Evolutionary conservation across 2,113 vertebrate species (phyloP).

Genomic region (Eudyptes chrysolophus): DNA sequence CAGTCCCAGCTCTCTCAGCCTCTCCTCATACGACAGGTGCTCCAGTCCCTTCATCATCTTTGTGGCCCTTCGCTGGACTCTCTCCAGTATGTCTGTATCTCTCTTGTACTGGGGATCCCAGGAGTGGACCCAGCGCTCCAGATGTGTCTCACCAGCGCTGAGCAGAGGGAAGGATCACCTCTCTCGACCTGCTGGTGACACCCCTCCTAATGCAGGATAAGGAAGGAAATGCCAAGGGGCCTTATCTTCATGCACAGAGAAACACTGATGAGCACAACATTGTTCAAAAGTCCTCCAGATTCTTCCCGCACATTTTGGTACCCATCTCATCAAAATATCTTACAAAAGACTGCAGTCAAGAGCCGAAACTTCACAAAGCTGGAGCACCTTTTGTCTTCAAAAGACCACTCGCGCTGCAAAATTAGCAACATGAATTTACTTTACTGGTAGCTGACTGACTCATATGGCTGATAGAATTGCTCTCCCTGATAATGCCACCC

Average conservation of each 20-base stretch:
- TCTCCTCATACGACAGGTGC: not conserved
- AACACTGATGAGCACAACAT: not conserved
- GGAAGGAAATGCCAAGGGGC: slow-evolving; percentile 23
- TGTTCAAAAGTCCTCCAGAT: not conserved
- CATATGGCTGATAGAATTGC: not conserved
- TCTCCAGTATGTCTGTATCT: not conserved
- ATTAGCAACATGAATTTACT: not conserved
- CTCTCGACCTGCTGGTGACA: not conserved
- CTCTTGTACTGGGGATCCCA: not conserved
- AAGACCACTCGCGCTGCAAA: not conserved
- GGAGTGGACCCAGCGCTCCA: not conserved
- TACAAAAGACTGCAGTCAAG: not conserved
- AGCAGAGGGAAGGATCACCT: not conserved
- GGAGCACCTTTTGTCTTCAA: not conserved
- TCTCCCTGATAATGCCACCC: not conserved
- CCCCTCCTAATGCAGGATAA: not conserved
- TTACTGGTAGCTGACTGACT: not conserved
- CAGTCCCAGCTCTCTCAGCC: not conserved
- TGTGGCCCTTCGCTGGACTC: not conserved
- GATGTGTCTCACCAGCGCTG: not conserved
- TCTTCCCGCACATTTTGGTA: not conserved
- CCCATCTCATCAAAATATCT: not conserved
- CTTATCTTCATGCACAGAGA: slow-evolving; percentile 1
- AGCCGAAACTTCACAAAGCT: not conserved
- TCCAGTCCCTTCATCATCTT: not conserved